phyloP scores from a whole-genome alignment of 2,113 vertebrate species.

The Thermophis baileyi region DNA sequence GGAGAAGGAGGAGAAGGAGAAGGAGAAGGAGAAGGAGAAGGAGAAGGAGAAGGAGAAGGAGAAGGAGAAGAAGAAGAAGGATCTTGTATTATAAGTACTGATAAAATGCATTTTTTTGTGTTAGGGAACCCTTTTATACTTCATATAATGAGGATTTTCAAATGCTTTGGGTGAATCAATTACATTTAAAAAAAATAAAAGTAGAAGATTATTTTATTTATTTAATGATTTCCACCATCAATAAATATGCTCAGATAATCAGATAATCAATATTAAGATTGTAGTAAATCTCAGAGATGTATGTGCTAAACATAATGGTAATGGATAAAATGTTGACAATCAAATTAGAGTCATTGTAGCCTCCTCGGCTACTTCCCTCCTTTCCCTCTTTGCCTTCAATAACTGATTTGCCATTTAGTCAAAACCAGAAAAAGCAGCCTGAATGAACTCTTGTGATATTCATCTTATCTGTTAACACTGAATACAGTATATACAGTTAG shows the following conservation, averaged over 20 bases:
- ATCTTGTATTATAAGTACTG: neutral
- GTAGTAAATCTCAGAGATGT: neutral
- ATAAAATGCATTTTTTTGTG: neutral
- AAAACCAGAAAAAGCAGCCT: neutral
- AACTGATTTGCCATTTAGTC: neutral
- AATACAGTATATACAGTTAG: neutral
- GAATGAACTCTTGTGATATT: neutral
- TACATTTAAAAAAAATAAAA: neutral
- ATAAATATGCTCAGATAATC: neutral
- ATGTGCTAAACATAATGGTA: neutral
- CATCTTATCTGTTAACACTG: neutral
- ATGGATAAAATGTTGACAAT: neutral
- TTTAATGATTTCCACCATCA: neutral
- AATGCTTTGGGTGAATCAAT: neutral
- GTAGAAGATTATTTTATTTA: neutral
- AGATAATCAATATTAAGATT: neutral
- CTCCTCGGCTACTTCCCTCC: no score
- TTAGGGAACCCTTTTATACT: neutral
- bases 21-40: no score
- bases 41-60: no score
- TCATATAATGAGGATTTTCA: neutral
- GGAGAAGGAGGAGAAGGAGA: no score
- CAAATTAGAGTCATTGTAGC: neutral
- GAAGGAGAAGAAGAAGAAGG: no score
- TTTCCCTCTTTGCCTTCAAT: no score